Base-by-base conservation (phyloP, 2,888 invertebrate genomes). In the Tinea pellionella region DNA sequence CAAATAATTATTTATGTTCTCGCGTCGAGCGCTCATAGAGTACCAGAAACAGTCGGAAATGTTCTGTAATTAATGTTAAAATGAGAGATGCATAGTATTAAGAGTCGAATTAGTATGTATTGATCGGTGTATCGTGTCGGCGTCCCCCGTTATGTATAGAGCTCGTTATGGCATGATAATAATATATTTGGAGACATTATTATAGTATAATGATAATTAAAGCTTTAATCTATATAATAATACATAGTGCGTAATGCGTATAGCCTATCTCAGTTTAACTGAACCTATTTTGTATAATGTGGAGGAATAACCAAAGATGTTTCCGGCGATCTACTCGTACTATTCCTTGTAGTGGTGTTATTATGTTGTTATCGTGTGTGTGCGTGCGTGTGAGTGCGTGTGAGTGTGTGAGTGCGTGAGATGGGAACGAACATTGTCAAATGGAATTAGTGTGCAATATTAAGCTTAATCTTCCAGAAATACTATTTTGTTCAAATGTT, bases 241-340 rank as follows among this genome's bases (percentile, higher is more conserved):
- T 47, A 47, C 13, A 47, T 16, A 47, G 6, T n/a, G 13, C 13
- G 47, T 47, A 47, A 15, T 16, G 9, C 16, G 15, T 47, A 42
- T 9, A 13, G 47, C 47, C 47, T 47, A 16, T 47, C n/a, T n/a
- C 47, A 47, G 47, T 47, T 16, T 15, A 47, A 47, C 47, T 47
- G 47, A 47, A 16, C 37, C 30, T 37, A 37, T 37, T 24, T 47
- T 16, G 47, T 16, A 16, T 47, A 16, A 16, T 47, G 15, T 15
- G 47, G 15, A 47, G 47, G 47, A 8, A 15, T 16, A 47, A 47
- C 47, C 47, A 47, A 47, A 47, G 47, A 47, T 47, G 47, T 47
- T 47, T 15, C 41, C 41, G 13, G 13, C 13, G 16, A 3, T 24
- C 11, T 55, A 24, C 16, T 19, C 19, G 37, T 9, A 24, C 24